phyloP scores from a whole-genome alignment of 2,113 vertebrate genomes.

The Calyptomena viridis region DNA sequence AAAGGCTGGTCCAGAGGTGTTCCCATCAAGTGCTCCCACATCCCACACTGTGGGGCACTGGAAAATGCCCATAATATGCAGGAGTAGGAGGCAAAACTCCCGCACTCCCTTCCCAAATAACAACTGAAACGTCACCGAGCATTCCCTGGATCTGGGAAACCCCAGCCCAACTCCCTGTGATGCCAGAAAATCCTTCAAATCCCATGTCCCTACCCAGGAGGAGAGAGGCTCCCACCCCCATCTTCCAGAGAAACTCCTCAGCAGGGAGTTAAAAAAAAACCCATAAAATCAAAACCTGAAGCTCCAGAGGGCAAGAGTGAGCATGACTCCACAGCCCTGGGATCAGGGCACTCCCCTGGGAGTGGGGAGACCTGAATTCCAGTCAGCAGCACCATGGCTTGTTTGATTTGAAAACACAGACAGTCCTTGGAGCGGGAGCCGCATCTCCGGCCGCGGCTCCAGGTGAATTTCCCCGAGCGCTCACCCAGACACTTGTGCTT shows the following conservation, averaged over 20 bases:
- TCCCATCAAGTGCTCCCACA: background rate
- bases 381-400: background rate
- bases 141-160: background rate
- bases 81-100: background rate
- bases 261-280: too few relatives aligned
- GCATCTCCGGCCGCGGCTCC: background rate
- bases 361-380: slow-evolving; percentile 58
- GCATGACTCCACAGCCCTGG: slow-evolving; percentile 30
- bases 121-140: rapidly evolving
- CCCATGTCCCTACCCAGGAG: background rate
- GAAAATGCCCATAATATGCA: background rate
- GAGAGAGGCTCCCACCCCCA: background rate
- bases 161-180: background rate
- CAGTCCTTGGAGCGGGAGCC: background rate
- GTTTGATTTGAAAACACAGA: background rate
- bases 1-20: rapidly evolving
- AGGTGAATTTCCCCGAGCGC: background rate
- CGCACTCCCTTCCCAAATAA: background rate
- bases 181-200: background rate
- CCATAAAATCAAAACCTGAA: slow-evolving; percentile 9
- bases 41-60: rapidly evolving
- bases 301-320: slow-evolving; percentile 58
- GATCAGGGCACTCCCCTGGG: slow-evolving; percentile 47
- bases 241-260: background rate
- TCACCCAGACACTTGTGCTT: background rate